phyloP scores from a whole-genome alignment of 2,888 invertebrate genomes.

The Drosophila falleni region DNA sequence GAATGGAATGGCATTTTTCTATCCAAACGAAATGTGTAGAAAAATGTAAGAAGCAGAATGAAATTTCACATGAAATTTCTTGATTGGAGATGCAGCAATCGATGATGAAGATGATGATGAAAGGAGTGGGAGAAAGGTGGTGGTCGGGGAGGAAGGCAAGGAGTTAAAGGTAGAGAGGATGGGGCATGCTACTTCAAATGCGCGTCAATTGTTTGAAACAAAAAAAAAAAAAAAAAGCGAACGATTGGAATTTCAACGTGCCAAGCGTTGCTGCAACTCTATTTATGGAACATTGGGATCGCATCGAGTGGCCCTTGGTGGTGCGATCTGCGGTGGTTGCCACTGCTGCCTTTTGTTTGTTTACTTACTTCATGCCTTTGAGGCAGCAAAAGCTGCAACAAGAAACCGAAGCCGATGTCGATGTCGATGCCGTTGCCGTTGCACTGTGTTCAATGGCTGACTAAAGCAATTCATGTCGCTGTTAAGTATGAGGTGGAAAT shows the following conservation, averaged over 20 bases:
- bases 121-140: background rate
- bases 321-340: constrained; percentile 49
- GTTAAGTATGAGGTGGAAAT: background rate
- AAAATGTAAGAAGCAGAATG: constrained; percentile 19
- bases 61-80: constrained; percentile 45
- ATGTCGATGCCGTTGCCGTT: constrained; percentile 48
- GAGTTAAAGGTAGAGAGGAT: constrained; percentile 15
- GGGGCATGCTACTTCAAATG: constrained; percentile 66
- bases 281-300: constrained; percentile 73
- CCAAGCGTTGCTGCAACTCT: constrained; percentile 51
- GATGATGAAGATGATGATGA: constrained; percentile 18
- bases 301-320: constrained; percentile 53
- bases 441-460: constrained; percentile 59
- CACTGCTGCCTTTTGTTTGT: constrained; percentile 56
- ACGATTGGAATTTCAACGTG: constrained; percentile 65
- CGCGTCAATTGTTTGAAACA: constrained; percentile 70
- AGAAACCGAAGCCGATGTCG: constrained; percentile 42
- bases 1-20: constrained; percentile 29
- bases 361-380: constrained; percentile 48
- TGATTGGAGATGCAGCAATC: constrained; percentile 13
- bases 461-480: constrained; percentile 11
- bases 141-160: background rate
- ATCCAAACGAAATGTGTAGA: constrained; percentile 31
- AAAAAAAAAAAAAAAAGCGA: constrained; percentile 29
- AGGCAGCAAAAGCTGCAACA: constrained; percentile 40